Evolutionary conservation across 2,888 invertebrate species (phyloP).

Genomic region (Rhodophaea formosa): DNA sequence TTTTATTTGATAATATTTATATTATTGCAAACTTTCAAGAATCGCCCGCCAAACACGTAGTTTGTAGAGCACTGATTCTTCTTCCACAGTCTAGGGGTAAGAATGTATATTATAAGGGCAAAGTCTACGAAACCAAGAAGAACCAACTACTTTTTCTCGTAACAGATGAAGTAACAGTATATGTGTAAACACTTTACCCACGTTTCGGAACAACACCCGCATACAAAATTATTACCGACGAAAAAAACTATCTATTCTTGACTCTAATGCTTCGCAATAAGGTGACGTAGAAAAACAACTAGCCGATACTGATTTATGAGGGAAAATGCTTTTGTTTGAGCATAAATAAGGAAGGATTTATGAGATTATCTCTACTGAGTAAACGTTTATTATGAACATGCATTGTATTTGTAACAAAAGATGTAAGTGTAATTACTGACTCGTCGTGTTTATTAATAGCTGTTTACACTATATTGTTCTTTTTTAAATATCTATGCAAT

Average conservation of each 20-base stretch:
- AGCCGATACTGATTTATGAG: conserved; percentile 12
- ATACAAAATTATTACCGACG: conserved; percentile 6
- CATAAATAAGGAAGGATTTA: conserved; percentile 31
- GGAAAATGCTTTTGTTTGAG: conserved; percentile 21
- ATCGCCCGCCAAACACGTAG: too few species aligned
- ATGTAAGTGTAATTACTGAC: conserved; percentile 7
- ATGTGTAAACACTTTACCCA: conserved; percentile 10
- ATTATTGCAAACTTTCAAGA: too few species aligned
- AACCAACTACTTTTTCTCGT: background rate
- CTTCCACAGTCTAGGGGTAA: too few species aligned
- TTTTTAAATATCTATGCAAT: too few species aligned
- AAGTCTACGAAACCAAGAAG: background rate
- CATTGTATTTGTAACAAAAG: conserved; percentile 9
- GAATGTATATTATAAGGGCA: too few species aligned
- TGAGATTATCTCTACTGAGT: conserved; percentile 19
- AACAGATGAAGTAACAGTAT: conserved; percentile 14
- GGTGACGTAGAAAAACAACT: background rate
- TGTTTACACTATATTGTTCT: too few species aligned
- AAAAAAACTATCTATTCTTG: background rate
- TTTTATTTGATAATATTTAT: too few species aligned
- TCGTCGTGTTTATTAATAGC: background rate
- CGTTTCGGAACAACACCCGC: conserved; percentile 6
- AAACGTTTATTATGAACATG: conserved; percentile 24
- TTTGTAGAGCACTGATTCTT: too few species aligned
- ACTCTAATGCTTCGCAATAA: background rate